Conservation (phyloP, 1,140 invertebrate species). For the Melitaea cinxia region DNA sequence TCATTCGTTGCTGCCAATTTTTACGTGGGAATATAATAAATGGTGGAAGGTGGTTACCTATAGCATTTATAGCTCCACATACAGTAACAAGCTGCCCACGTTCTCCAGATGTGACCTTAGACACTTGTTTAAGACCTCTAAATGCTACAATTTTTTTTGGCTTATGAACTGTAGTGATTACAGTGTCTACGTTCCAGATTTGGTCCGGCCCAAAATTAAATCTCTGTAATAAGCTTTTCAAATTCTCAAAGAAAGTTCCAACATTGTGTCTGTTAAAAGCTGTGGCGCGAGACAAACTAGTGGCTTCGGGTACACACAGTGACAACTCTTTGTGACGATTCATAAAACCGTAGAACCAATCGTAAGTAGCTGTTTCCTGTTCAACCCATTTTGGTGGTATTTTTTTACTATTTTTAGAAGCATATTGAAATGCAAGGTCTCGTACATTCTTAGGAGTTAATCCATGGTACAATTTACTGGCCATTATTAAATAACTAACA, state of each 20-base stretch:
- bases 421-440: conserved; percentile 29
- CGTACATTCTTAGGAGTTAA: conserved; percentile 31
- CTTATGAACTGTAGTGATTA: conserved; percentile 13
- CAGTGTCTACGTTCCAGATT: conserved; percentile 27
- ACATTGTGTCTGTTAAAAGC: conserved; percentile 26
- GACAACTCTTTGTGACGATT: conserved; percentile 19
- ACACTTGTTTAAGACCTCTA: conserved; percentile 9
- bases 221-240: conserved; percentile 14
- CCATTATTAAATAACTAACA: conserved; percentile 26
- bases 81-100: conserved; percentile 16
- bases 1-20: too few relatives aligned
- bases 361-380: conserved; percentile 23
- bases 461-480: conserved; percentile 27
- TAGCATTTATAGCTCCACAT: conserved; percentile 23
- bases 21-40: too few relatives aligned
- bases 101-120: conserved; percentile 18
- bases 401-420: conserved; percentile 26
- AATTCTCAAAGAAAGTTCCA: conserved; percentile 22
- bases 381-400: conserved; percentile 24
- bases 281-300: conserved; percentile 14
- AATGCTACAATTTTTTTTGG: not conserved
- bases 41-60: conserved; percentile 9
- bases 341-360: conserved; percentile 26
- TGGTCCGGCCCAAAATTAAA: conserved; percentile 16
- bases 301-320: conserved; percentile 23